Evolutionary conservation across 2,113 vertebrate species (phyloP), one percentile per base, ranked within the genome.

Genomic region (Nycticebus coucang): DNA sequence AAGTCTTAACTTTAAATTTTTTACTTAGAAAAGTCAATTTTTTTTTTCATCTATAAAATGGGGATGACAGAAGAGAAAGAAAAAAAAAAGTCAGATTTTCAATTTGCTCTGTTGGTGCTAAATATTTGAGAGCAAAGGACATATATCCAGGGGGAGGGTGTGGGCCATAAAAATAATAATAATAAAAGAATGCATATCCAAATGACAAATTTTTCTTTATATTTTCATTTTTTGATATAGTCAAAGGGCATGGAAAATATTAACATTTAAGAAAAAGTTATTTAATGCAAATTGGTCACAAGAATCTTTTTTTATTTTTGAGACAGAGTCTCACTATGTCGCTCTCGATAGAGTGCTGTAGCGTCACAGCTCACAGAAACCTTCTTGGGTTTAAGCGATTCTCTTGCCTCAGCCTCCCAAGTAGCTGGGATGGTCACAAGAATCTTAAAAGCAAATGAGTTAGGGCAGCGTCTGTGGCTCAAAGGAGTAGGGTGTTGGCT

Each of bases 201-300:
- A 41, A 78, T 21, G 8, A 4, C 2, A 8, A 24, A 53, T 83
- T 83, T 94, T 77, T 81, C 24, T 90, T 87, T 77, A 77, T 37
- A 55, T 87, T 69, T 95, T 22, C 11, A 75, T 95, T 77, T 71
- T 87, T 68, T 77, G 2, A 5, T 71, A 41, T 90, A 68, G 0
- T 62, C 71, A 85, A 10, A 64, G n/a, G 81, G 82, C 45, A 68
- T 17, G 77, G 53, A n/a, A 93, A 94, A 62, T 62, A 50, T 50
- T 50, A 91, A 68, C 24, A 87, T 68, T 95, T 28, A 64, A 93
- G 53, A 77, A 90, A 77, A 37, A 78, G 4, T 80, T 83, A 26
- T 74, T 45, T 74, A 45, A 79, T 84, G n/a, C 33, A 94, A 87
- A 90, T 85, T 14, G 26, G 21, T 53, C 41, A 85, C 55, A 96